Evolutionary conservation across 2,113 vertebrate species (phyloP), one percentile per base, ranked within the genome.

Genomic region (Gallinago media): DNA sequence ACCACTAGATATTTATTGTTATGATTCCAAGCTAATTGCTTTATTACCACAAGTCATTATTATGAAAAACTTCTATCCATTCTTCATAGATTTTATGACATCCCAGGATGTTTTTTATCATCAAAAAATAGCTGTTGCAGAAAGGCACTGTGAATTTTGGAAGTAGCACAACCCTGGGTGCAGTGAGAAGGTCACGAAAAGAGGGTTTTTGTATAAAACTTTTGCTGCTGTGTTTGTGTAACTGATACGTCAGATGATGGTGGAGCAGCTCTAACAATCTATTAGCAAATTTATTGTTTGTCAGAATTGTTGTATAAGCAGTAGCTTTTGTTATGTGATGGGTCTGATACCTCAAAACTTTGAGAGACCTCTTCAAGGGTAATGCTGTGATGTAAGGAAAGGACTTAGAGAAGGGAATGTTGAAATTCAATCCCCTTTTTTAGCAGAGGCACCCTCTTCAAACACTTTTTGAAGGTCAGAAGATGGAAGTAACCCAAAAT

Each of bases 241-340:
- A 34, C 8, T 17, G 17, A 6, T 12, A 38, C 0, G 0, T 29
- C 62, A 68, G 11, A 18, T 40, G 16, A 25, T 1, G 16, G 47
- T 42, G 16, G 56, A n/a, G 1, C 56, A 66, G 52, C 50, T 40
- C 79, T 46, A n/a, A 46, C 0, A 6, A 68, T 12, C 59, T 32
- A 4, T 14, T 3, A 42, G 34, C n/a, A 76, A 73, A 75, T 26
- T 26, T 20, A 8, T 0, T 52, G 42, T 10, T 10, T 58, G 36
- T 15, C 38, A 34, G 52, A 67, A 42, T 3, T 78, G 52, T 31
- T 88, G 21, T 36, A 23, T 6, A 58, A 55, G 56, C n/a, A 55
- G 68, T 2, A 50, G 16, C 5, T 68, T 72, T 65, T 36, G 49
- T 27, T 42, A 52, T 5, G 40, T 20, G 44, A 29, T 52, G 83